Base-by-base conservation (phyloP, 2,888 invertebrate genomes). In the Euphydryas editha region DNA sequence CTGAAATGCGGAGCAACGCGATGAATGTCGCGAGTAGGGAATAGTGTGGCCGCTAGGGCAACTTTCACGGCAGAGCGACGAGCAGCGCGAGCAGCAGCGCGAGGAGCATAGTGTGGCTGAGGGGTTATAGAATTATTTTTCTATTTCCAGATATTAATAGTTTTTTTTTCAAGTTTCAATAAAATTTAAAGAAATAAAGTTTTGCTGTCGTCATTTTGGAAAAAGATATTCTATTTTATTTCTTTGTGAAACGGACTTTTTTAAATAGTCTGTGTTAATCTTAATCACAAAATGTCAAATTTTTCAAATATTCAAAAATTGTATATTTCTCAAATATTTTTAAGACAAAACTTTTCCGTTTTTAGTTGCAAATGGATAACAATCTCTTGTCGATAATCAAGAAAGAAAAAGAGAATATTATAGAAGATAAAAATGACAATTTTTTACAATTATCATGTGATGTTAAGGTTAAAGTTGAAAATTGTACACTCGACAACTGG, bases 401-500 rank as follows among this genome's bases (percentile, higher is more conserved):
- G 8, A 69, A 72, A 57, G 54, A 63, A 59, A 68, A 72, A 59
- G 49, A 57, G n/a, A 21, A 46, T 6, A 30, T 15, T 55, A n/a
- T 36, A 0, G 66, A 66, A n/a, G 70, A 73, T n/a, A 59, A 46
- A 7, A 72, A 72, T 42, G 73, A 70, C 2, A 71, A 74, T 54
- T 63, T 65, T 51, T 59, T 64, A 13, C 10, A 56, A 42, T 13
- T 69, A 8, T 51, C 65, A 36, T 70, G 69, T 10, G 70, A 69
- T 54, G 66, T 73, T 0, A 62, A 68, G 2, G 69, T 76, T 8
- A 75, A 77, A 58, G 59, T 73, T 13, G 77, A 76, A 64, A 65
- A 72, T 18, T 39, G 36, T 20, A 39, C 49, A 20, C 8, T 56
- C 10, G 63, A 67, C 11, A 71, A 68, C 24, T 73, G 66, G 67